Base-by-base conservation (phyloP, 2,888 invertebrate species). In the Notodonta ziczac region DNA sequence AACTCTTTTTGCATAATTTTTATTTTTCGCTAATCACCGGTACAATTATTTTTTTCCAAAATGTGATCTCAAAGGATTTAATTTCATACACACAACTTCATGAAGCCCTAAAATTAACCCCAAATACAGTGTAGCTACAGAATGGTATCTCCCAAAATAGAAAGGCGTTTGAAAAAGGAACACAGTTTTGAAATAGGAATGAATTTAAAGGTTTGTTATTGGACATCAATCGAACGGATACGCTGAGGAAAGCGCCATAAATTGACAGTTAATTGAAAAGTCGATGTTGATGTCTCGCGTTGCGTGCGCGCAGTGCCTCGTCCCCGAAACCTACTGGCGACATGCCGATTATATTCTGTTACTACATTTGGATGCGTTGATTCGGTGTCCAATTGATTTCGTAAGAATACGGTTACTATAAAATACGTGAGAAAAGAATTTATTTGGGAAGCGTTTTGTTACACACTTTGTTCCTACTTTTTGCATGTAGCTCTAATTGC, bases 401-500 rank as follows among this genome's bases (percentile, higher is more conserved):
- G 50, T 50, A 50, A 50, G 50, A 50, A 14, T 50, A 50, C 50
- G 16, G 50, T 50, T 55, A 42, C 39, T 42, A 32, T 35, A 39
- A 54, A 62, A 50, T 12, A 50, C 57, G 48, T 46, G 46, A 46
- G 46, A 46, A 46, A n/a, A 46, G 2, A n/a, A 6, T 5, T 46
- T 46, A n/a, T 46, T 46, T 13, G 46, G 46, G 6, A 46, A 46
- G 46, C 46, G 13, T 6, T 46, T 10, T n/a, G 13, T 46, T 13
- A 46, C 46, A 46, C 9, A 9, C 1, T 5, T n/a, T 46, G 13
- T n/a, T n/a, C 1, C 9, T 42, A 10, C 9, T 42, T 10, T 12
- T 42, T 48, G 5, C 48, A n/a, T 10, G 14, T 48, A 35, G n/a
- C 40, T 52, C 42, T 56, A 54, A 75, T 73, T 69, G 65, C 69